Base-by-base conservation (phyloP, 2,888 invertebrate species). In the Dolomedes plantarius region DNA sequence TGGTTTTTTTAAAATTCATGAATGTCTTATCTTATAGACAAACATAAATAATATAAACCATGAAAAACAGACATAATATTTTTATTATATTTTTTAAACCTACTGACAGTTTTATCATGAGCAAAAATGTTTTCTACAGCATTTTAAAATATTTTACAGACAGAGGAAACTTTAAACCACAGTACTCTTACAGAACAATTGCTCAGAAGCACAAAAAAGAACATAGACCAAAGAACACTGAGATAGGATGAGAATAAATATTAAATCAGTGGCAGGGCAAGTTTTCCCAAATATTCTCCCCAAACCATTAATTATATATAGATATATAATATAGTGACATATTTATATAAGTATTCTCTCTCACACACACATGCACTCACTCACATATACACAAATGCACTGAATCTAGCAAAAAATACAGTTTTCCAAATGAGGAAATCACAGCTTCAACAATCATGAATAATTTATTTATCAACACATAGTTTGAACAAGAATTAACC, bases 91-190 rank as follows among this genome's bases (percentile, higher is more conserved):
- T 74, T 32, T 62, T 85, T 83, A 65, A 71, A 73, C 56, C 77
- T 77, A 85, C 77, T 77, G 77, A 85, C 83, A 83, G 67, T 76
- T 65, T 85, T 78, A 75, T 80, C 31, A 83, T 85, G 83, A 85
- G 83, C 83, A 85, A 85, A 71, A 76, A 82, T 68, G 46, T 77
- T 73, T 73, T 73, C 83, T 85, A 85, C 83, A 85, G 67, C 73
- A 73, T 77, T 85, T 85, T 85, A 85, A 85, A 85, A 85, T 85
- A 77, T 68, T 71, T 85, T 39, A 69, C 67, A 67, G 72, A 77
- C 72, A 76, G 74, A 81, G 75, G 64, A 81, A 67, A 77, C 39
- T 77, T 83, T 32, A 72, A 41, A 73, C 67, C 72, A 85, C 69
- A 68, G 74, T 68, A 56, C 46, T n/a, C n/a, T 76, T 46, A 76